phyloP scores from a whole-genome alignment of 35 echinoderm and acorn worm species.

The Heliocidaris erythrogramma region DNA sequence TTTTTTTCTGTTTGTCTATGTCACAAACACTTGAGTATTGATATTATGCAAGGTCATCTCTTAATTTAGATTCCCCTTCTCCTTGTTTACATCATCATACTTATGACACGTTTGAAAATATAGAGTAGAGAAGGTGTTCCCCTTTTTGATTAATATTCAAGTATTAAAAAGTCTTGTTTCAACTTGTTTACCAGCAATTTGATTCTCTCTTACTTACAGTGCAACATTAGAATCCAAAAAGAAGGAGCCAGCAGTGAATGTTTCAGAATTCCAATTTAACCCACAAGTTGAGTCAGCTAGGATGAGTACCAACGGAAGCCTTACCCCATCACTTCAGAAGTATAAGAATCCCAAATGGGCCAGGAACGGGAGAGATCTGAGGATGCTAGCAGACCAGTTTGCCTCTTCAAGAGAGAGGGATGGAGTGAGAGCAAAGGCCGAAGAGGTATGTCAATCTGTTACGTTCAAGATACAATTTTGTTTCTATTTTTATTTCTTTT shows the following conservation, averaged over 20 bases:
- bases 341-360: constrained; percentile 51
- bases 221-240: not conserved
- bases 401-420: constrained; percentile 20
- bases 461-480: no score
- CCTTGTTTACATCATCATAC: not conserved
- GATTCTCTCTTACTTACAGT: not conserved
- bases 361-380: constrained; percentile 19
- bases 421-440: constrained; percentile 27
- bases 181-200: not conserved
- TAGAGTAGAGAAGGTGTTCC: not conserved
- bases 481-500: no score
- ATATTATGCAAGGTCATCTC: not conserved
- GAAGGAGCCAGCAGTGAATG: not conserved
- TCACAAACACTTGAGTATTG: not conserved
- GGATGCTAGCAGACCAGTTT: constrained; percentile 34
- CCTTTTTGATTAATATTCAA: not conserved
- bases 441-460: not conserved
- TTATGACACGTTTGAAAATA: not conserved
- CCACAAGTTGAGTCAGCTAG: not conserved
- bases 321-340: not conserved
- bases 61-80: not conserved
- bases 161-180: not conserved
- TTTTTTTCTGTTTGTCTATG: not conserved
- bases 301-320: not conserved
- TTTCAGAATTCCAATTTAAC: not conserved